phyloP scores from a whole-genome alignment of 2,888 invertebrate species.

The Leptogaster cylindrica region DNA sequence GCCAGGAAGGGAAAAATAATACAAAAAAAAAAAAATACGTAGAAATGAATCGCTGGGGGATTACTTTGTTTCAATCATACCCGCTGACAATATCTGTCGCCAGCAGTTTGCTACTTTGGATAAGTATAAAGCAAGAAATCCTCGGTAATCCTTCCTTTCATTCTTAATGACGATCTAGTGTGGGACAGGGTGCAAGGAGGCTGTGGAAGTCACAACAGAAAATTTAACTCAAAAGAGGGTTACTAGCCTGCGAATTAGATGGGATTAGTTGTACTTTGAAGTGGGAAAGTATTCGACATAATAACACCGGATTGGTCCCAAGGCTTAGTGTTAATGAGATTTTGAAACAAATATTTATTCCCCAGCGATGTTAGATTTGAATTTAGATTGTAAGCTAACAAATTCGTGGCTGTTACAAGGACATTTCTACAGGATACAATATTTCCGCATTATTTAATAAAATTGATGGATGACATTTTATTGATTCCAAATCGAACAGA shows the following conservation, averaged over 20 bases:
- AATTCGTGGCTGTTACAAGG: too few relatives aligned
- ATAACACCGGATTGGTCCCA: not conserved
- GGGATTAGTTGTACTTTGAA: not conserved
- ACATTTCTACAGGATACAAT: too few relatives aligned
- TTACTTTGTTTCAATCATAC: constrained; percentile 2
- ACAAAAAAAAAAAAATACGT: too few relatives aligned
- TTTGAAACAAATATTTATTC: too few relatives aligned
- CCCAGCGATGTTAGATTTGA: too few relatives aligned
- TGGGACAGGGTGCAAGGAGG: too few relatives aligned
- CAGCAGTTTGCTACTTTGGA: constrained; percentile 2
- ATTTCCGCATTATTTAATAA: too few relatives aligned
- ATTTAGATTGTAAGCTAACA: too few relatives aligned
- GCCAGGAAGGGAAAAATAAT: too few relatives aligned
- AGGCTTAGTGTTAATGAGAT: constrained; percentile 1
- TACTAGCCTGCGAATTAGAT: not conserved
- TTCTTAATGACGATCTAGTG: not conserved
- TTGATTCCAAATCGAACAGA: too few relatives aligned
- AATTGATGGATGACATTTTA: too few relatives aligned
- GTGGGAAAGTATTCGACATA: not conserved
- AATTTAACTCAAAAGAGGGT: not conserved
- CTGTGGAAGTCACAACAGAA: too few relatives aligned
- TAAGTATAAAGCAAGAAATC: not conserved
- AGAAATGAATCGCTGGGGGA: not conserved
- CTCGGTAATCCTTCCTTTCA: not conserved
- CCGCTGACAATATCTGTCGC: constrained; percentile 4